Evolutionary conservation across 2,888 invertebrate genomes (phyloP), one percentile per base, ranked within the genome.

Genomic region (Ellobium chinense): DNA sequence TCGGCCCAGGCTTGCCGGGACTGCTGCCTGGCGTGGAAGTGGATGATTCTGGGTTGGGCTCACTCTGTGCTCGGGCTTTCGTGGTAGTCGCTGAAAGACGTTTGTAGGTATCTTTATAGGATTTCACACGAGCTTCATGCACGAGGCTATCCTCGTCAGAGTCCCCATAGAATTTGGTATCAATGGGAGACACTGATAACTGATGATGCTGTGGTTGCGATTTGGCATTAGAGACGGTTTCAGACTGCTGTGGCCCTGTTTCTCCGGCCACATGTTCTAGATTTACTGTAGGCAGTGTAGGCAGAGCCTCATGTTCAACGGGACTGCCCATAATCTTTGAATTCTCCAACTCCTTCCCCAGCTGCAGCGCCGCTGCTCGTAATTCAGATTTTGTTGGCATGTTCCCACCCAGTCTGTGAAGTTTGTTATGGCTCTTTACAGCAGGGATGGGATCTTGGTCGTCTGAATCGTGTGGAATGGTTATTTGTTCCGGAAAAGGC

Each of bases 71-170:
- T 29, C 68, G 36, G 14, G 34, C 46, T 65, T 78, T 78, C 0
- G 37, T 1, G 9, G 7, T 56, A 21, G 36, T 36, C 34, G 36
- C 63, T n/a, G 78, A 72, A 18, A 34, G 21, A 18, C 68, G 56
- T 36, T 74, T 80, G 74, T 80, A 80, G 68, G 66, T 80, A 63
- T 80, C 69, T 56, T 80, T 80, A 24, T 75, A 80, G 2, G 69
- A 74, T 68, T 83, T 27, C 27, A 80, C 72, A 18, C 69, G 37
- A 5, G 78, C 73, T 69, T 79, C 58, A 46, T 78, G 76, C 56
- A 79, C 70, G 58, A 76, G 66, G 14, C 76, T 79, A 37, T 82
- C 83, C 70, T 82, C 80, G 27, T 82, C 83, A 31, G 83, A 84
- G 36, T 84, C 84, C 14, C 82, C 84, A 69, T 80, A 76, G 27